Evolutionary conservation across 2,888 invertebrate species (phyloP).

Genomic region (Chrysolina haemoptera): DNA sequence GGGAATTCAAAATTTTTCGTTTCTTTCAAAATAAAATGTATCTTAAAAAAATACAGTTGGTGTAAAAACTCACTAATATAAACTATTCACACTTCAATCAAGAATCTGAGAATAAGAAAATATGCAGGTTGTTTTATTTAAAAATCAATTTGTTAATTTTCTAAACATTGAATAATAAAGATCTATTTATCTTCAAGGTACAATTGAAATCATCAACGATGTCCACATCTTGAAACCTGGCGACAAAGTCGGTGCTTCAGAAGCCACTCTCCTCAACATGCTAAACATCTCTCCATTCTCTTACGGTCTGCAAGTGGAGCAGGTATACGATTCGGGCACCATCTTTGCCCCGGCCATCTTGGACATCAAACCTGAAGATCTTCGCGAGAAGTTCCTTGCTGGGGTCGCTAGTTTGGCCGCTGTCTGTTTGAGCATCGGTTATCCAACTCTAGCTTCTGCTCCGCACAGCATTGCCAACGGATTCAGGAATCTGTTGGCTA

Average conservation of each 20-base stretch:
- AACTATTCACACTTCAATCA: too few species aligned
- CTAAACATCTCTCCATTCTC: conserved; percentile 99
- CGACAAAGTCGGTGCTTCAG: conserved; percentile 98
- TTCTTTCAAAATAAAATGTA: too few species aligned
- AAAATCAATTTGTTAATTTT: too few species aligned
- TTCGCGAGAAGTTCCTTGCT: conserved; percentile 90
- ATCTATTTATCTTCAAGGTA: conserved; percentile 66
- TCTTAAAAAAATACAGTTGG: too few species aligned
- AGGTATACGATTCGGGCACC: conserved; percentile 98
- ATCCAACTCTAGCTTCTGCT: conserved; percentile 96
- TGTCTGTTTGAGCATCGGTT: conserved; percentile 92
- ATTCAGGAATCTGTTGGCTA: conserved; percentile 96
- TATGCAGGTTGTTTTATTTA: too few species aligned
- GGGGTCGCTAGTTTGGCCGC: conserved; percentile 96
- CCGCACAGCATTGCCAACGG: conserved; percentile 98
- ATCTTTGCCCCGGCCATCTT: conserved; percentile 97
- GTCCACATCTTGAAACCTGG: conserved; percentile 94
- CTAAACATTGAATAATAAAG: too few species aligned
- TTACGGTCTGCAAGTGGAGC: conserved; percentile 95
- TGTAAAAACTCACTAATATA: too few species aligned
- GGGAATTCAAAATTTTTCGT: too few species aligned
- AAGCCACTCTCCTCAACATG: conserved; percentile 99
- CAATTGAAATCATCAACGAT: conserved; percentile 99
- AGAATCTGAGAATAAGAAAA: too few species aligned
- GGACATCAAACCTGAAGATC: conserved; percentile 98